A percentile compares a stretch with the other conserved stretches of the same genome.
Evolutionary conservation across 1,140 invertebrate genomes (phyloP).

Genomic region (Cydia fagiglandana): DNA sequence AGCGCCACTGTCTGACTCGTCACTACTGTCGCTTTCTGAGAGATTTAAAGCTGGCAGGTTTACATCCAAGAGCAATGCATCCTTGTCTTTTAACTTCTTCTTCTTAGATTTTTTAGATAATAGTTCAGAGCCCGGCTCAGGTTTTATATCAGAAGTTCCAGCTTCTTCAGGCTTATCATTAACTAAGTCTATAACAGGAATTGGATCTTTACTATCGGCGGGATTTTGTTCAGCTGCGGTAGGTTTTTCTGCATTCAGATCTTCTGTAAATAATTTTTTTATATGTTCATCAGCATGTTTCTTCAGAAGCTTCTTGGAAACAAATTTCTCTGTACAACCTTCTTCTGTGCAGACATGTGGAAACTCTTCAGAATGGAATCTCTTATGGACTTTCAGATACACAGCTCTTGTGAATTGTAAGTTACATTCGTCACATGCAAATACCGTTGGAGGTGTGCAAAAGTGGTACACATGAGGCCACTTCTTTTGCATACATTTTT

Average conservation of each 20-base stretch:
- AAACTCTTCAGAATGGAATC: constrained; percentile 85
- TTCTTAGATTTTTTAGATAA: constrained; percentile 79
- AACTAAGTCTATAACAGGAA: constrained; percentile 63
- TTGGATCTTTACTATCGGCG: constrained; percentile 54
- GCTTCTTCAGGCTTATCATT: constrained; percentile 60
- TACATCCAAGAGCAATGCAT: constrained; percentile 81
- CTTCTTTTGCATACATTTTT: constrained; percentile 91
- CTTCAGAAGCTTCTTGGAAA: constrained; percentile 87
- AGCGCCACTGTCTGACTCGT: constrained; percentile 85
- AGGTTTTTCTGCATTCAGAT: constrained; percentile 66
- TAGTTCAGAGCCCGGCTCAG: constrained; percentile 54
- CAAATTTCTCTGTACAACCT: constrained; percentile 86
- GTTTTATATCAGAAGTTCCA: constrained; percentile 58
- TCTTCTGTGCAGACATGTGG: constrained; percentile 85
- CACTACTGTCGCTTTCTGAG: constrained; percentile 88
- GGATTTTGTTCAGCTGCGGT: constrained; percentile 45
- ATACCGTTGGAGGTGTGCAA: constrained; percentile 87
- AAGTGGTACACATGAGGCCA: constrained; percentile 95
- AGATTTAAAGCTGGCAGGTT: constrained; percentile 88
- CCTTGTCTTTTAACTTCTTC: constrained; percentile 82
- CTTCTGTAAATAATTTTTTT: constrained; percentile 56
- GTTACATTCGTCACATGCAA: constrained; percentile 90
- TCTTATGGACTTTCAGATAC: constrained; percentile 90
- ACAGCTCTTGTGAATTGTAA: constrained; percentile 86
- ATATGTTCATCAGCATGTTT: constrained; percentile 83